Percentiles rank a stretch among this genome's conserved stretches.
phyloP scores from a whole-genome alignment of 2,113 vertebrate genomes.

The Chaetura pelagica region DNA sequence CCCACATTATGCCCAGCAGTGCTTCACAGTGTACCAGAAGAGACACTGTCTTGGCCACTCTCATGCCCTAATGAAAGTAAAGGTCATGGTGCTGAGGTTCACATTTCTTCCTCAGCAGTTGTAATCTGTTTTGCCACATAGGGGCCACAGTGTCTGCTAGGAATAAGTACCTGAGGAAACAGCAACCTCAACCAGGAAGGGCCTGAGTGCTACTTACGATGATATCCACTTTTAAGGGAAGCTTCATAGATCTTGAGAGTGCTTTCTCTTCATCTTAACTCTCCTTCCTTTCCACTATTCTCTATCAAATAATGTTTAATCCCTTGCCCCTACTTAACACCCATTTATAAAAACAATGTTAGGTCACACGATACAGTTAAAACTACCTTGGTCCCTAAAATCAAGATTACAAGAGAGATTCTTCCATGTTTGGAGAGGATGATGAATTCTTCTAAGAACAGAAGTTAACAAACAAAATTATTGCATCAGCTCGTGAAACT shows the following conservation, averaged over 20 bases:
- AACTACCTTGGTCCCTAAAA: background rate
- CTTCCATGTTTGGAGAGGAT: background rate
- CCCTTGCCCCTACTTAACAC: background rate
- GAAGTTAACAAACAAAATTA: background rate
- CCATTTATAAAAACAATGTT: background rate
- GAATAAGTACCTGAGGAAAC: background rate
- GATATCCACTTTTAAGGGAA: background rate
- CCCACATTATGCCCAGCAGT: background rate
- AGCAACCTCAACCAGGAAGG: background rate
- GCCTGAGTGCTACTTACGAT: background rate
- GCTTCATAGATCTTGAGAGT: background rate
- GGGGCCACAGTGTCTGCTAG: background rate
- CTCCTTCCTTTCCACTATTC: background rate
- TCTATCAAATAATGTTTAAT: background rate
- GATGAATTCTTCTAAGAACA: background rate
- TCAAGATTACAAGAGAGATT: background rate
- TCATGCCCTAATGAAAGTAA: background rate
- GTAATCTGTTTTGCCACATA: background rate
- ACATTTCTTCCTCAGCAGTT: background rate
- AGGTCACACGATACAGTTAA: background rate
- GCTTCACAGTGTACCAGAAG: background rate
- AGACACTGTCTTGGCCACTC: background rate
- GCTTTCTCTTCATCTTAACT: background rate
- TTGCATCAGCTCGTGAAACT: background rate
- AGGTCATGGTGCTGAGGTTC: background rate